Evolutionary conservation across 2,888 invertebrate genomes (phyloP).

Genomic region (Branchellion lobata): DNA sequence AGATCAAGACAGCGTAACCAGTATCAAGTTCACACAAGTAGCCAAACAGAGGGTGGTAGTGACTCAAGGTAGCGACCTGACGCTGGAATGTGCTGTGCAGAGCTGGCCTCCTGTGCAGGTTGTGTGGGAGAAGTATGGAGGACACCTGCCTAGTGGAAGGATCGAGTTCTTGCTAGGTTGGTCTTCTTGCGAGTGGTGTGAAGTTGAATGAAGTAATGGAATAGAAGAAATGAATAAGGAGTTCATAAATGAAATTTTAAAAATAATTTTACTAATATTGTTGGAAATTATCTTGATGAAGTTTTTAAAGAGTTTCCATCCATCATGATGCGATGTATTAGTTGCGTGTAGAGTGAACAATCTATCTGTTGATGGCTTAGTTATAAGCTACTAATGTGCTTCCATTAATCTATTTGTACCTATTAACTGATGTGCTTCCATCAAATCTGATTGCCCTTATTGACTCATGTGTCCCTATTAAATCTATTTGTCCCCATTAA

Average conservation of each 20-base stretch:
- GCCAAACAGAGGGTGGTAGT: constrained; percentile 49
- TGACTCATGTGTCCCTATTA: too few species aligned
- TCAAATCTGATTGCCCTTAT: too few species aligned
- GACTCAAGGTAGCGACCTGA: constrained; percentile 73
- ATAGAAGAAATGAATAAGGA: background rate
- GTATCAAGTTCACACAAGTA: background rate
- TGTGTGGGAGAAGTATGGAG: constrained; percentile 80
- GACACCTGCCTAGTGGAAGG: constrained; percentile 52
- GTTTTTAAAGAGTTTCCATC: too few species aligned
- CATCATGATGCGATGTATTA: too few species aligned
- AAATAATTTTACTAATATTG: background rate
- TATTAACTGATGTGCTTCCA: too few species aligned
- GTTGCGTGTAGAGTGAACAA: too few species aligned
- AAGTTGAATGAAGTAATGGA: background rate
- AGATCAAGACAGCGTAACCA: background rate
- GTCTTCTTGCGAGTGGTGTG: too few species aligned
- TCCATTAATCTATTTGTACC: too few species aligned
- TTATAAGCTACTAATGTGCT: too few species aligned
- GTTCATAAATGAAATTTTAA: background rate
- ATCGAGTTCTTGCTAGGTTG: constrained; percentile 50
- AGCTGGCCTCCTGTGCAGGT: constrained; percentile 92
- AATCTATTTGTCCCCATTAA: too few species aligned
- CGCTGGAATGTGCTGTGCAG: constrained; percentile 88
- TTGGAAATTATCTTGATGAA: background rate
- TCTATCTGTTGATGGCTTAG: too few species aligned